Evolutionary conservation across 2,113 vertebrate species (phyloP), one percentile per base, ranked within the genome.

Genomic region (Anser brachyrhynchus): DNA sequence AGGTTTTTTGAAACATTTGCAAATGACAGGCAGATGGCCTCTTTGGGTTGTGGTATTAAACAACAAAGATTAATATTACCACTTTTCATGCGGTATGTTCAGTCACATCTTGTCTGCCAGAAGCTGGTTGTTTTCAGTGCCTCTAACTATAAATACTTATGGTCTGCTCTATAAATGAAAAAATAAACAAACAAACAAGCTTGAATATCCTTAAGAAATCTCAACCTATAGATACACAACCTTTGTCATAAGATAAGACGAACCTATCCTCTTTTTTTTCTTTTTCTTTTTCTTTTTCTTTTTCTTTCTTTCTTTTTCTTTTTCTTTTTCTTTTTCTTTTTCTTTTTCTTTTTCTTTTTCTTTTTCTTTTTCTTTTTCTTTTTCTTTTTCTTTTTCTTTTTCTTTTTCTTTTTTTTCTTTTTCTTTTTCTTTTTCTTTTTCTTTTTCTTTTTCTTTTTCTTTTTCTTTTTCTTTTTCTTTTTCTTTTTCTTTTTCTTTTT

Each of bases 21-120:
- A 93, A 73, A 87, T 93, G 90, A 94, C 86, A 92, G 90, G 73
- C 95, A 97, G 95, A 96, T 94, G 92, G 93, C 62, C 86, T 94
- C 89, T 94, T 89, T 84, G 92, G 72, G 76, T 94, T 94, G 80
- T 74, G 90, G 89, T 91, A 84, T 88, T 89, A 92, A 95, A 82
- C 62, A 87, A 58, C 0, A 5, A 87, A 89, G 80, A 95, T 96
- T 96, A 92, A 91, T 96, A 87, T 69, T 91, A 25, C 70, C 64
- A 33, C 41, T 93, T 51, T 70, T 91, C 74, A 69, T 62, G 70
- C 80, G 91, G 80, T 62, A 84, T 79, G 83, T 87, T 96, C 86
- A 91, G 51, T 54, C 54, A 58, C 44, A 87, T 94, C 84, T 89
- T 81, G 88, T 84, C 80, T 96, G 89, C 90, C 92, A 94, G 86